Evolutionary conservation across 2,113 vertebrate genomes (phyloP).

Genomic region (Apeltes quadracus): DNA sequence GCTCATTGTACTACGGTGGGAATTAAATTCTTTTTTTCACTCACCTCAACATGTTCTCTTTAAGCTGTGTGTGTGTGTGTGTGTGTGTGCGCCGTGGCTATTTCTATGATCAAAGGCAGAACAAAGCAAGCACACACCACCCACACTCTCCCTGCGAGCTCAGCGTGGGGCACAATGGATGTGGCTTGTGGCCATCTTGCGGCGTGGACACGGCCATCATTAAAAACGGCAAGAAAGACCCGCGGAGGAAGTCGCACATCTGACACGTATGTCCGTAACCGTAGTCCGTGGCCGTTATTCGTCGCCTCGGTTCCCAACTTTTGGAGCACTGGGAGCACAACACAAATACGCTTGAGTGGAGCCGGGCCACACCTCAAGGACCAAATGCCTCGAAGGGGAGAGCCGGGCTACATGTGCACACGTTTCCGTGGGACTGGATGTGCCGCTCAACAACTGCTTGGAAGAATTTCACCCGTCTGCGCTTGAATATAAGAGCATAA

Average conservation of each 20-base stretch:
- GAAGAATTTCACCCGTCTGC: neutral
- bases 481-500: neutral
- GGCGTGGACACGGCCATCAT: slow-evolving; percentile 52
- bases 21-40: slow-evolving; percentile 3
- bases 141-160: slow-evolving; percentile 55
- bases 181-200: slow-evolving; percentile 41
- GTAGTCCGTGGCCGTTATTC: neutral
- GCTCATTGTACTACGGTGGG: slow-evolving; percentile 4
- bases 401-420: neutral
- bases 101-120: slow-evolving; percentile 48
- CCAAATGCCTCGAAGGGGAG: neutral
- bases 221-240: slow-evolving; percentile 56
- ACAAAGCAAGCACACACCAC: slow-evolving; percentile 31
- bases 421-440: slow-evolving; percentile 16
- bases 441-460: slow-evolving; percentile 11
- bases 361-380: neutral
- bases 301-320: neutral
- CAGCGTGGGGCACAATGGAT: slow-evolving; percentile 33
- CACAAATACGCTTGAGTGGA: neutral
- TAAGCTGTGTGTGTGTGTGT: slow-evolving; percentile 20
- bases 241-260: neutral
- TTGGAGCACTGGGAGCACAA: neutral
- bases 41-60: slow-evolving; percentile 35
- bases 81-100: slow-evolving; percentile 13
- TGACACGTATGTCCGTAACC: no score